These are phyloP conservation scores for Dicrostonyx torquatus DNA, from an alignment of 2,797 vertebrate genomes.

Conservation along the genomic window DNA sequence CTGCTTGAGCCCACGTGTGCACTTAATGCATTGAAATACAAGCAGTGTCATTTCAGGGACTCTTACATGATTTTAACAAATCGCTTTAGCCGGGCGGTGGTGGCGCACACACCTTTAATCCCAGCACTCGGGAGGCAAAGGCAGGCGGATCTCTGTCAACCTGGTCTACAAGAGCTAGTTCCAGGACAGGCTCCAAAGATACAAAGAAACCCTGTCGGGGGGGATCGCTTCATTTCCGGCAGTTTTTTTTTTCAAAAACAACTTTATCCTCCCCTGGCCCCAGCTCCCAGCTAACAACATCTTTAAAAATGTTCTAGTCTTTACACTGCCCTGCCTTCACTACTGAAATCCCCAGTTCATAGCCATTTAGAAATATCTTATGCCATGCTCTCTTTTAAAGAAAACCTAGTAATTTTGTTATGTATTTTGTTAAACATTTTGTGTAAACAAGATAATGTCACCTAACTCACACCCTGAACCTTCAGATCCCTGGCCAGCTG, in stretches of 20 bases:
- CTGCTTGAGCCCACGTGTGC: neutral
- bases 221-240: conserved; percentile 3
- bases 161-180: no score
- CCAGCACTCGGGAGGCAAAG: no score
- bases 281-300: neutral
- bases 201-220: no score
- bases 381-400: neutral
- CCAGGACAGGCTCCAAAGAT: no score
- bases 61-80: conserved; percentile 44
- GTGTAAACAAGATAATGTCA: conserved; percentile 27
- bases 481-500: neutral
- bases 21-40: conserved; percentile 7
- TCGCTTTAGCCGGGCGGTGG: neutral
- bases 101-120: no score
- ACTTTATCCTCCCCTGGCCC: neutral
- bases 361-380: conserved; percentile 8
- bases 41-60: conserved; percentile 25
- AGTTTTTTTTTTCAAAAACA: neutral
- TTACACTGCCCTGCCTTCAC: neutral
- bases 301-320: conserved; percentile 47
- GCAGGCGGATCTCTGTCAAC: no score
- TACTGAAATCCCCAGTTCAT: conserved; percentile 37
- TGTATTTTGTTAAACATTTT: conserved; percentile 37
- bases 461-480: neutral
- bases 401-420: conserved; percentile 33